Evolutionary conservation across 2,797 vertebrate species (phyloP).

Genomic region (Cyclura pinguis): DNA sequence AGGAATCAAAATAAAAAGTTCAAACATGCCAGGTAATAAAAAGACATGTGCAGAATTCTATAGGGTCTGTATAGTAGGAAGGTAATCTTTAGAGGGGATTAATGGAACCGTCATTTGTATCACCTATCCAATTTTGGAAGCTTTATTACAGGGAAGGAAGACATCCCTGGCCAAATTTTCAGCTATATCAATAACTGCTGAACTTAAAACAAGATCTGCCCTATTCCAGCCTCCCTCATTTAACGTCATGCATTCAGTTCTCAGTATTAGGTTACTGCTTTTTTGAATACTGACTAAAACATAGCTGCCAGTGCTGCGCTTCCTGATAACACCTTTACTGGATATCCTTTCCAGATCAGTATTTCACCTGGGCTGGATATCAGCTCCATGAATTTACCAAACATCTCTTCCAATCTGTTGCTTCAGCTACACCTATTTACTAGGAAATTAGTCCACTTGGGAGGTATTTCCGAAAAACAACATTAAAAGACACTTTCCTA

Average conservation of each 20-base stretch:
- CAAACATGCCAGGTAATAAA: constrained; percentile 84
- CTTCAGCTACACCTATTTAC: background rate
- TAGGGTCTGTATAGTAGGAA: constrained; percentile 82
- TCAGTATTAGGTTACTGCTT: background rate
- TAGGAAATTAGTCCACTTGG: background rate
- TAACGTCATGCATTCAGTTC: background rate
- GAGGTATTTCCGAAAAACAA: no score
- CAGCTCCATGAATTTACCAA: constrained; percentile 2
- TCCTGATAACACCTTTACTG: background rate
- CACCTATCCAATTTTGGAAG: constrained; percentile 12
- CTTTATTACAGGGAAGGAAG: constrained; percentile 30
- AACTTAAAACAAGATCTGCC: constrained; percentile 4
- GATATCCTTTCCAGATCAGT: background rate
- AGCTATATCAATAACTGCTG: constrained; percentile 31
- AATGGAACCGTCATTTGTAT: constrained; percentile 58
- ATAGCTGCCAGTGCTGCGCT: background rate
- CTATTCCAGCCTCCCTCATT: background rate
- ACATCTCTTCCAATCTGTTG: background rate
- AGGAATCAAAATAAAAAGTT: constrained; percentile 80
- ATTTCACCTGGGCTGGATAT: background rate
- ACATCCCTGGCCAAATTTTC: constrained; percentile 58
- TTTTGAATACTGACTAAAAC: background rate
- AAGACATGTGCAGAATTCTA: constrained; percentile 78
- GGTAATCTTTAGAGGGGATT: constrained; percentile 72
- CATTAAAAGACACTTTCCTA: background rate